A percentile compares a stretch with the other conserved stretches of the same genome.
Evolutionary conservation across 2,113 vertebrate species (phyloP).

Genomic region (Tautogolabrus adspersus): DNA sequence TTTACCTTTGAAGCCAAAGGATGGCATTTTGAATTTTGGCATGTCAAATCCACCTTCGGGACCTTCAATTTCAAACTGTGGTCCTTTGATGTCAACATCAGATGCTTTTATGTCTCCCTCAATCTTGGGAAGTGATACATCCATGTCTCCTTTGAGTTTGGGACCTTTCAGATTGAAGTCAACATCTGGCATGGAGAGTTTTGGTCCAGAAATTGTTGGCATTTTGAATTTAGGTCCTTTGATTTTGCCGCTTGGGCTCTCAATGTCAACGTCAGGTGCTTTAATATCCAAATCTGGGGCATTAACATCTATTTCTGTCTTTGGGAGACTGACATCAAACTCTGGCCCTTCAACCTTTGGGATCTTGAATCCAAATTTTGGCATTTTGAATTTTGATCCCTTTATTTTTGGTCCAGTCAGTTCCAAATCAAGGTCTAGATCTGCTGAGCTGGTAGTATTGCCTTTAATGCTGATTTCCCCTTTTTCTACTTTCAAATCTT

Average conservation of each 20-base stretch:
- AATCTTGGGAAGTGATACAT: slow-evolving; percentile 32
- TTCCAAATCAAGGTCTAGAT: background rate
- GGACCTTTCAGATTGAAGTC: slow-evolving; percentile 35
- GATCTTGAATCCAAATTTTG: slow-evolving; percentile 20
- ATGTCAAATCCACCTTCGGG: slow-evolving; percentile 49
- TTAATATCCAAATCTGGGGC: slow-evolving; percentile 1
- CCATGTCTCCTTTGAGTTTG: slow-evolving; percentile 30
- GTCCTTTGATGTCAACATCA: slow-evolving; percentile 34
- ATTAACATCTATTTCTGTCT: background rate
- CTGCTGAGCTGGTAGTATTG: too few relatives aligned
- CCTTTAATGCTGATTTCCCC: too few relatives aligned
- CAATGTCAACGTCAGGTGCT: slow-evolving; percentile 4
- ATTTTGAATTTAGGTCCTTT: slow-evolving; percentile 71
- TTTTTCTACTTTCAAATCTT: background rate
- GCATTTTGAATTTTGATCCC: slow-evolving; percentile 31
- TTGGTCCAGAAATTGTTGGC: slow-evolving; percentile 72
- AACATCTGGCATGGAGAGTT: slow-evolving; percentile 64
- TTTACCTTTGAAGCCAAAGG: too few relatives aligned
- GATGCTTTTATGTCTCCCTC: slow-evolving; percentile 22
- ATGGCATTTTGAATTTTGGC: background rate
- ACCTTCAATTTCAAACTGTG: slow-evolving; percentile 26
- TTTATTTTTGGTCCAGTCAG: background rate
- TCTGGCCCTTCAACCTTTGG: slow-evolving; percentile 39
- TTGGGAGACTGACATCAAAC: slow-evolving; percentile 5
- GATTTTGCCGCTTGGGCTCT: background rate